These are phyloP conservation scores for Ophion ventricosus DNA, from an alignment of 2,888 invertebrate genomes.

Conservation along the genomic window DNA sequence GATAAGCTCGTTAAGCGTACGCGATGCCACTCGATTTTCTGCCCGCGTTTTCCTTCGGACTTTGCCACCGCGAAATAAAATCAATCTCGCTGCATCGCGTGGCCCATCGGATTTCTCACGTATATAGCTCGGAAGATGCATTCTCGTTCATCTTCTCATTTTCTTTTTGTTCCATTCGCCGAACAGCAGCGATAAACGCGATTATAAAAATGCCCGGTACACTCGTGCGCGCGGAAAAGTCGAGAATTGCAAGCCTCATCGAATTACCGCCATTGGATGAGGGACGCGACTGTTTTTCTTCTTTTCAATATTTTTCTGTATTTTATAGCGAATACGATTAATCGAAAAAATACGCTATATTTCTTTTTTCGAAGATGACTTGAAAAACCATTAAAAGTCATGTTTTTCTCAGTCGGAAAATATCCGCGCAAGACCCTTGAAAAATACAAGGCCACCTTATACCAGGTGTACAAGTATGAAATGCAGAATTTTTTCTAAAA, in stretches of 20 bases:
- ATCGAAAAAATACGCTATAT: too few species aligned
- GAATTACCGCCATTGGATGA: constrained; percentile 23
- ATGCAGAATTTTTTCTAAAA: too few species aligned
- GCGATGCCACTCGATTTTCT: constrained; percentile 14
- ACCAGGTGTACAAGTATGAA: too few species aligned
- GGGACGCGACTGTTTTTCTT: not conserved
- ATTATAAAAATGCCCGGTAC: constrained; percentile 15
- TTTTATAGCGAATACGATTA: too few species aligned
- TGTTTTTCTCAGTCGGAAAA: too few species aligned
- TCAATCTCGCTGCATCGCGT: constrained; percentile 8
- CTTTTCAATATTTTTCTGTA: too few species aligned
- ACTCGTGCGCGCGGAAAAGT: not conserved
- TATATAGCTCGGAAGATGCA: not conserved
- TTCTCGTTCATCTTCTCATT: too few species aligned
- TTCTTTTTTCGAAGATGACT: too few species aligned
- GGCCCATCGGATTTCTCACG: not conserved
- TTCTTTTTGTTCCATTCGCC: not conserved
- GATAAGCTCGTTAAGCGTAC: constrained; percentile 59
- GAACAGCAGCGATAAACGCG: constrained; percentile 4
- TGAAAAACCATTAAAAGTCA: too few species aligned
- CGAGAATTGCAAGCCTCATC: constrained; percentile 3
- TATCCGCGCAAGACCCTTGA: too few species aligned
- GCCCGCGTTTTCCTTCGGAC: constrained; percentile 1
- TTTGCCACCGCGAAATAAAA: constrained; percentile 34
- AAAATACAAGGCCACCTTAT: too few species aligned